Percentiles rank a stretch among this genome's conserved stretches.
Evolutionary conservation across 2,797 vertebrate genomes (phyloP).

Genomic region (Peromyscus melanophrys): DNA sequence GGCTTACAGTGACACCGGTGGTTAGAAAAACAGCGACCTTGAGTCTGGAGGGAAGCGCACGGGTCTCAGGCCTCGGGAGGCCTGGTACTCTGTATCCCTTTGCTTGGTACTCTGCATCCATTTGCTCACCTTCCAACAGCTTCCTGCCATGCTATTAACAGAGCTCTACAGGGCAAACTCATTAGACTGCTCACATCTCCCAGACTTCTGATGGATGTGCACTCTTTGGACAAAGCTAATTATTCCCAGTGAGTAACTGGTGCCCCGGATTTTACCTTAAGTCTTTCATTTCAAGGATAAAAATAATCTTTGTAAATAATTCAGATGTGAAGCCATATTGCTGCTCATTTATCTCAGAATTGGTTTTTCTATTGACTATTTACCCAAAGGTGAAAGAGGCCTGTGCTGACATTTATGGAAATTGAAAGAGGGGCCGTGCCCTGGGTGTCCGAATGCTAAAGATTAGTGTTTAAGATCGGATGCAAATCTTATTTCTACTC

Average conservation of each 20-base stretch:
- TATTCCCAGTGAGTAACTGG: constrained; percentile 56
- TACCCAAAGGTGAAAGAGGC: constrained; percentile 78
- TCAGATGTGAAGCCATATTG: constrained; percentile 66
- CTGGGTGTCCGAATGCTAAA: constrained; percentile 41
- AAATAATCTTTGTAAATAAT: constrained; percentile 73
- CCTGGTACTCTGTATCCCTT: not conserved
- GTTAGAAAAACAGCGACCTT: not conserved
- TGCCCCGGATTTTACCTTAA: constrained; percentile 58
- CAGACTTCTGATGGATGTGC: not conserved
- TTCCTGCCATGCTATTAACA: constrained; percentile 8
- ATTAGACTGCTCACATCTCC: constrained; percentile 1
- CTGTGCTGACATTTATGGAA: constrained; percentile 80
- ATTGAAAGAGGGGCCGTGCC: constrained; percentile 70
- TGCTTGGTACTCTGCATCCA: not conserved
- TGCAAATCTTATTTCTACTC: constrained; percentile 25
- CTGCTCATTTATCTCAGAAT: constrained; percentile 75
- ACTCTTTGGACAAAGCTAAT: constrained; percentile 30
- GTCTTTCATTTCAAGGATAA: constrained; percentile 58
- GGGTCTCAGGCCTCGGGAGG: not conserved
- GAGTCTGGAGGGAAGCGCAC: not conserved
- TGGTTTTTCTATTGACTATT: constrained; percentile 80
- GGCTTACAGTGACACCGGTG: not conserved
- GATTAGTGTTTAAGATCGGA: constrained; percentile 60
- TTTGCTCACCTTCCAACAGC: not conserved
- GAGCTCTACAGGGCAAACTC: not conserved